Evolutionary conservation across 2,113 vertebrate genomes (phyloP).

Genomic region (Pangasianodon gigas): DNA sequence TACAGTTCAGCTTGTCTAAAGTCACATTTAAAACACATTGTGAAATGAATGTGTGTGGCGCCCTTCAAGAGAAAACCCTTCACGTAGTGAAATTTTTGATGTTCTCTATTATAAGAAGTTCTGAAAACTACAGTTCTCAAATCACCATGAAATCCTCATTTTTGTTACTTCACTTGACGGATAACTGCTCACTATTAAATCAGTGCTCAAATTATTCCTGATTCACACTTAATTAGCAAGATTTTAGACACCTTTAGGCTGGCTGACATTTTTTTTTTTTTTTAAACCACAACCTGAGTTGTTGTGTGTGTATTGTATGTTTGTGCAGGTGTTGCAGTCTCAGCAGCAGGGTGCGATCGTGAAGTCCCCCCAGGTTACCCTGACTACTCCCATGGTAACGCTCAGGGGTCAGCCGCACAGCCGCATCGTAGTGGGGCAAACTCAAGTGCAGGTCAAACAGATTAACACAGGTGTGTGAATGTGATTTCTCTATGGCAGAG

Average conservation of each 20-base stretch:
- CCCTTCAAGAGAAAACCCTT: background rate
- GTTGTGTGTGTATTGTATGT: background rate
- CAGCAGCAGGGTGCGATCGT: slow-evolving; percentile 86
- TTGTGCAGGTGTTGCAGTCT: slow-evolving; percentile 78
- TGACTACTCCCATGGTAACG: slow-evolving; percentile 87
- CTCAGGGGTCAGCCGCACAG: slow-evolving; percentile 84
- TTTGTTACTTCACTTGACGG: too few species aligned
- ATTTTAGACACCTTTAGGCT: too few species aligned
- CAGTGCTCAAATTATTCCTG: too few species aligned
- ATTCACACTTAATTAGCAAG: too few species aligned
- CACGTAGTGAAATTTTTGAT: background rate
- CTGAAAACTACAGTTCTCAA: background rate
- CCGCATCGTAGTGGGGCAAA: slow-evolving; percentile 86
- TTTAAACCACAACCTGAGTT: background rate
- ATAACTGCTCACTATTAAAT: too few species aligned
- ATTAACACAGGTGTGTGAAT: slow-evolving; percentile 83
- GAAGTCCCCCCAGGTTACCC: slow-evolving; percentile 86
- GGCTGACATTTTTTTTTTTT: too few species aligned
- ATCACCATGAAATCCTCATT: too few species aligned
- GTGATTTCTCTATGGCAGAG: background rate
- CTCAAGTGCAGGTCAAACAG: slow-evolving; percentile 82
- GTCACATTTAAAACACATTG: background rate
- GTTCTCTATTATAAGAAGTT: background rate
- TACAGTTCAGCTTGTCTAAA: background rate
- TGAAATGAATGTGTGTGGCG: background rate